phyloP scores from a whole-genome alignment of 2,888 invertebrate genomes.

The Cerastoderma edule region DNA sequence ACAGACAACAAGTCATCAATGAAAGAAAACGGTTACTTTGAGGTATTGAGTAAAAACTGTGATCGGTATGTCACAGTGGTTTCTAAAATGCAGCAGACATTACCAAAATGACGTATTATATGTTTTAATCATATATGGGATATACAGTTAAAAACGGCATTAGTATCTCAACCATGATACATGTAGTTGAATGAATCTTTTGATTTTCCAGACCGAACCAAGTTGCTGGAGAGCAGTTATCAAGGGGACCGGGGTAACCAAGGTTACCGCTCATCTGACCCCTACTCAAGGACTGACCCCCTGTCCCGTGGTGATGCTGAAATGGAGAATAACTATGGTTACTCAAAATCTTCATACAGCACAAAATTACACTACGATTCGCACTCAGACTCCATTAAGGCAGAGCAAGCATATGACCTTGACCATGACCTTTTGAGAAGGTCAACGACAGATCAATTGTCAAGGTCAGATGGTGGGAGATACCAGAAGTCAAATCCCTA shows the following conservation, averaged over 20 bases:
- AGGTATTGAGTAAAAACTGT: too few relatives aligned
- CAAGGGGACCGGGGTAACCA: slow-evolving; percentile 29
- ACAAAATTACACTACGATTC: neutral
- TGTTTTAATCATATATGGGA: too few relatives aligned
- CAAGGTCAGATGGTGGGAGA: slow-evolving; percentile 20
- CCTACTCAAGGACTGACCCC: slow-evolving; percentile 11
- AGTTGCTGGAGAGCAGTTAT: slow-evolving; percentile 41
- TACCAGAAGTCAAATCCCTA: slow-evolving; percentile 20
- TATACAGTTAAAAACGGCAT: too few relatives aligned
- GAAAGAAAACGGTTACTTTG: too few relatives aligned
- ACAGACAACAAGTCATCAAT: too few relatives aligned
- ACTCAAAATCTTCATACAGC: neutral
- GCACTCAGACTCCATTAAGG: slow-evolving; percentile 7
- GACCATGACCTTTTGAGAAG: slow-evolving; percentile 9
- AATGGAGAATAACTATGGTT: neutral
- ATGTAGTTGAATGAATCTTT: too few relatives aligned
- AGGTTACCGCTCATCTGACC: slow-evolving; percentile 33
- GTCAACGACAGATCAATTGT: slow-evolving; percentile 9
- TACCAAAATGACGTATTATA: too few relatives aligned
- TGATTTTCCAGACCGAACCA: slow-evolving; percentile 37
- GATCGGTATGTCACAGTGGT: too few relatives aligned
- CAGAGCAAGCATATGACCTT: slow-evolving; percentile 18
- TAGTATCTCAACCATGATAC: too few relatives aligned
- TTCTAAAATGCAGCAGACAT: too few relatives aligned
- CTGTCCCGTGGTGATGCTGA: too few relatives aligned